Base-by-base conservation (phyloP, 2,113 vertebrate genomes). In the Proterorhinus semilunaris region DNA sequence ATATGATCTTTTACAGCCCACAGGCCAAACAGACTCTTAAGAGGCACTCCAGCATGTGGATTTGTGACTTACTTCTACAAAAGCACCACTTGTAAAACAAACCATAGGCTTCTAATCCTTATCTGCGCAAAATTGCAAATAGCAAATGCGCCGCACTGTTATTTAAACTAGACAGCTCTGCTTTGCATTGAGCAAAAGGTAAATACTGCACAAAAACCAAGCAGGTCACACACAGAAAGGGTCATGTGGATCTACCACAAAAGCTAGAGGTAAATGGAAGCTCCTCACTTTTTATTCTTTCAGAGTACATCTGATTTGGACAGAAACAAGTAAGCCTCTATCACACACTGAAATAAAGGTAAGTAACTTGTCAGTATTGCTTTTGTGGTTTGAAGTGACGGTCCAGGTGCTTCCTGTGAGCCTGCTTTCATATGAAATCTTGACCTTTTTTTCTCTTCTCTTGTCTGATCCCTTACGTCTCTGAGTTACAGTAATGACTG, bases 381-480 rank as follows among this genome's bases (percentile, higher is more conserved):
- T 55, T 46, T 49, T 64, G 62, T 1, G 68, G 62, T 78, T 81
- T 62, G 57, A 42, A 65, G 71, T 46, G 81, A 72, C 75, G 76
- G 61, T 78, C 78, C 92, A 93, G 91, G 88, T 93, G 92, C 78
- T 92, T 93, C 91, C 91, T 80, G 65, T 68, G 69, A 69, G 58
- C 27, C 1, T 44, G 16, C 83, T 90, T 90, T 91, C 87, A 77
- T 58, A 16, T 45, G 6, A 8, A 27, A 42, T 3, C 42, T 11
- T 58, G 3, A 42, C 58, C 44, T 55, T 6, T 27, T 10, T 5
- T n/a, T n/a, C n/a, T n/a, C n/a, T 4, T 11, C 15, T 54, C 8
- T 54, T 47, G 2, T 13, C 49, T 51, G 49, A 51, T 51, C 49
- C 12, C 12, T 51, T 13, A 51, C 15, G 21, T 21, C 1, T 55